Evolutionary conservation across 1,140 invertebrate species (phyloP).

Genomic region (Pinna nobilis): DNA sequence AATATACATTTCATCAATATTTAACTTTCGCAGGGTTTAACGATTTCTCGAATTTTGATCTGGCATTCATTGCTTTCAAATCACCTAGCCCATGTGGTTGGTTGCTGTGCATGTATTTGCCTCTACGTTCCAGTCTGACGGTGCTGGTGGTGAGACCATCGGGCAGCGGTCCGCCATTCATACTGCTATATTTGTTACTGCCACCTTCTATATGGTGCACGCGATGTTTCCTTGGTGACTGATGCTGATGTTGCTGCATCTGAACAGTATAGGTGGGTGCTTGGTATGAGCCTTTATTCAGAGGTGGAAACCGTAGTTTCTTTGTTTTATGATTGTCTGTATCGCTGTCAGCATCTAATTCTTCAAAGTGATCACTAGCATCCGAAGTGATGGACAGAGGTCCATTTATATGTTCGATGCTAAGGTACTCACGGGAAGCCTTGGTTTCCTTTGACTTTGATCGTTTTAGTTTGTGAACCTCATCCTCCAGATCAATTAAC

Average conservation of each 20-base stretch:
- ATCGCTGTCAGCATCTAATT: conserved; percentile 13
- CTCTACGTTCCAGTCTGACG: conserved; percentile 24
- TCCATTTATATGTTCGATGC: conserved; percentile 10
- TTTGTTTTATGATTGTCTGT: neutral
- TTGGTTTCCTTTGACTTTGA: conserved; percentile 3
- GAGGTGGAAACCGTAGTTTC: conserved; percentile 11
- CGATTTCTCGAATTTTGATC: conserved; percentile 44
- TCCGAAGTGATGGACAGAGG: conserved; percentile 9
- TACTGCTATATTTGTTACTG: neutral
- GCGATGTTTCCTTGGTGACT: neutral
- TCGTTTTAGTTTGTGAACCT: conserved; percentile 12
- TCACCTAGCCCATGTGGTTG: conserved; percentile 32
- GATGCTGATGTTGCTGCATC: neutral
- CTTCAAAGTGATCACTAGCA: conserved; percentile 3
- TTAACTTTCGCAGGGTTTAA: conserved; percentile 26
- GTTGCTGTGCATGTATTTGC: neutral
- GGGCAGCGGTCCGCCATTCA: no score
- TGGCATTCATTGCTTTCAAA: conserved; percentile 32
- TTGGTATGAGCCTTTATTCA: neutral
- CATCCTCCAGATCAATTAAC: conserved; percentile 31
- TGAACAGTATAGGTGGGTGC: neutral
- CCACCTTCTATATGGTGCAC: neutral
- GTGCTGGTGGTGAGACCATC: conserved; percentile 31
- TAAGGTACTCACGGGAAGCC: conserved; percentile 2
- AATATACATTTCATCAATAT: neutral